Evolutionary conservation across 2,797 vertebrate species (phyloP).

Genomic region (Paramormyrops hopkinsi): DNA sequence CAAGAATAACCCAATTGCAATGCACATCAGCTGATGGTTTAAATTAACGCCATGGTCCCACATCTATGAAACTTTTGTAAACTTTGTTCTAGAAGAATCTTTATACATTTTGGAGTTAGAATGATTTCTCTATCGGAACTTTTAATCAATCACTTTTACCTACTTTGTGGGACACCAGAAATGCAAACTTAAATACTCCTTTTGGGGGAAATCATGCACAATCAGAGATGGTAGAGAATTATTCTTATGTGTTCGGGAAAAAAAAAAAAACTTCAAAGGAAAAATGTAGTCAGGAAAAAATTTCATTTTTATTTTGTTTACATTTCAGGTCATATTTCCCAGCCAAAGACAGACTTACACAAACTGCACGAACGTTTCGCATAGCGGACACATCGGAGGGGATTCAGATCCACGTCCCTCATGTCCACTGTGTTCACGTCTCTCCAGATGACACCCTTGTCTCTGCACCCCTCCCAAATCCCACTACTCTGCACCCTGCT

Average conservation of each 20-base stretch:
- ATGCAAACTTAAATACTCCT: neutral
- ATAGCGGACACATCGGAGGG: neutral
- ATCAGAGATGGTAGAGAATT: neutral
- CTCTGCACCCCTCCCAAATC: neutral
- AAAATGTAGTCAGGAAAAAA: neutral
- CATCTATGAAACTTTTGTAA: neutral
- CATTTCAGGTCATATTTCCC: neutral
- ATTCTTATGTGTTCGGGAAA: neutral
- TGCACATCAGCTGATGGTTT: neutral
- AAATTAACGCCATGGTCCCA: neutral
- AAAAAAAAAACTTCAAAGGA: neutral
- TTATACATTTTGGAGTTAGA: neutral
- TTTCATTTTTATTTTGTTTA: neutral
- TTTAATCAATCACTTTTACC: neutral
- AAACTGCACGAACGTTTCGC: neutral
- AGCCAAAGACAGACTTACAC: neutral
- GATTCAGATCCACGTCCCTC: neutral
- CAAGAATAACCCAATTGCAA: neutral
- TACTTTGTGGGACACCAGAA: neutral
- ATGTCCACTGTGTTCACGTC: neutral
- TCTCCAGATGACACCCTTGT: neutral
- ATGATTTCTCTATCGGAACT: neutral
- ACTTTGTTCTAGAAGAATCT: neutral
- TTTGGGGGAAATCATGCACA: neutral
- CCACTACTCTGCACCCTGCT: constrained; percentile 53